Evolutionary conservation across 2,797 vertebrate genomes (phyloP).

Genomic region (Allochrocebus solatus): DNA sequence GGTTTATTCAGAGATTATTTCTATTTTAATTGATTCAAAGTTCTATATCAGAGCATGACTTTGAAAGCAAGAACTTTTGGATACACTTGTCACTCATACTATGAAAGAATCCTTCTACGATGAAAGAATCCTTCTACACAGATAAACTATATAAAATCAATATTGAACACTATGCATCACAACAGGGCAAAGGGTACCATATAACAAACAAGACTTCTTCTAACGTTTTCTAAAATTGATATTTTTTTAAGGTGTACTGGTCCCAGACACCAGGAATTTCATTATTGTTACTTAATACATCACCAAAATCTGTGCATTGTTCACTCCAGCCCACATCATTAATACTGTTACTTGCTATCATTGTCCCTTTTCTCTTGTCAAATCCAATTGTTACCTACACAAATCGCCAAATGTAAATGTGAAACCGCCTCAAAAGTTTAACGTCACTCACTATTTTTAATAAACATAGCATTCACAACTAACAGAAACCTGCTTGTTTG

Average conservation of each 20-base stretch:
- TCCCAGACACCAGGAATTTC: neutral
- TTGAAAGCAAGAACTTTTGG: neutral
- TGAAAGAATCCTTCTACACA: neutral
- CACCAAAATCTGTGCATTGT: neutral
- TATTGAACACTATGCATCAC: neutral
- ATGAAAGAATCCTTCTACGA: neutral
- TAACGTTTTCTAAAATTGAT: neutral
- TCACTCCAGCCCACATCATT: neutral
- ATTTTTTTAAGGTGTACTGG: neutral
- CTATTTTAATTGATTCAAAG: constrained; percentile 2
- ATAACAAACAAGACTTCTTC: neutral
- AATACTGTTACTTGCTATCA: neutral
- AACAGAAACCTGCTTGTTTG: constrained; percentile 62
- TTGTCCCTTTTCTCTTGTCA: neutral
- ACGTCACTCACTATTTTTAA: neutral
- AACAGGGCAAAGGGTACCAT: neutral
- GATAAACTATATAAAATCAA: neutral
- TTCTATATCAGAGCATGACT: neutral
- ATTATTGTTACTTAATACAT: neutral
- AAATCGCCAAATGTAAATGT: neutral
- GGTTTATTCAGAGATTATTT: constrained; percentile 7
- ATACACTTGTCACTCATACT: neutral
- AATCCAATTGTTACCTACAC: neutral
- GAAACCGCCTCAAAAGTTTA: constrained; percentile 15
- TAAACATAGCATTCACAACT: constrained; percentile 54